phyloP scores from a whole-genome alignment of 1,140 invertebrate species.

The Tetragnatha versicolor region DNA sequence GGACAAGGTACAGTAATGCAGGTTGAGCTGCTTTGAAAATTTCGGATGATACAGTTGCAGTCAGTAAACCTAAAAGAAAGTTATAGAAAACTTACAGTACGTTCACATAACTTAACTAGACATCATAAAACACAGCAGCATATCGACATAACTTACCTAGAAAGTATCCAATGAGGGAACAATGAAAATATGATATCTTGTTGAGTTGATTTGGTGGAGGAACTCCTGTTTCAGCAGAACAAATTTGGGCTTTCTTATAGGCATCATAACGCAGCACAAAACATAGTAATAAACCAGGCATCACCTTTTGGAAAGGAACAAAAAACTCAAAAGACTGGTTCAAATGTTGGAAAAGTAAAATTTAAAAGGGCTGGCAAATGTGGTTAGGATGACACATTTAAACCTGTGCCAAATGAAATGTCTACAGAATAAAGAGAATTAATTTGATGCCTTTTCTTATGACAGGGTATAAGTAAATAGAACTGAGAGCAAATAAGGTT shows the following conservation, averaged over 20 bases:
- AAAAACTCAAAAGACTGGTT: too few species aligned
- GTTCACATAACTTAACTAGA: neutral
- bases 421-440: too few species aligned
- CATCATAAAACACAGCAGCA: neutral
- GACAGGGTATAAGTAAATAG: too few species aligned
- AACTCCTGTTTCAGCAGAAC: conserved; percentile 76
- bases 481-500: too few species aligned
- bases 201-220: conserved; percentile 76
- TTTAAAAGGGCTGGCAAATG: too few species aligned
- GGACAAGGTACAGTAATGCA: conserved; percentile 94
- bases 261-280: conserved; percentile 95
- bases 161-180: conserved; percentile 97
- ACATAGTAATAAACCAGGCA: conserved; percentile 95
- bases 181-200: conserved; percentile 89
- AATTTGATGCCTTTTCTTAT: too few species aligned
- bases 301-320: conserved; percentile 72
- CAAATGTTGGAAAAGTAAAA: too few species aligned
- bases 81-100: neutral
- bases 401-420: too few species aligned
- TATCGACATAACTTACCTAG: conserved; percentile 66
- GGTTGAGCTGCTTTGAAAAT: conserved; percentile 98
- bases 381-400: too few species aligned
- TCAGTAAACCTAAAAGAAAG: conserved; percentile 77
- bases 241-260: conserved; percentile 82
- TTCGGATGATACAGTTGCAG: conserved; percentile 95